Evolutionary conservation across 1,140 invertebrate species (phyloP), one percentile per base, ranked within the genome.

Genomic region (Papilio machaon): DNA sequence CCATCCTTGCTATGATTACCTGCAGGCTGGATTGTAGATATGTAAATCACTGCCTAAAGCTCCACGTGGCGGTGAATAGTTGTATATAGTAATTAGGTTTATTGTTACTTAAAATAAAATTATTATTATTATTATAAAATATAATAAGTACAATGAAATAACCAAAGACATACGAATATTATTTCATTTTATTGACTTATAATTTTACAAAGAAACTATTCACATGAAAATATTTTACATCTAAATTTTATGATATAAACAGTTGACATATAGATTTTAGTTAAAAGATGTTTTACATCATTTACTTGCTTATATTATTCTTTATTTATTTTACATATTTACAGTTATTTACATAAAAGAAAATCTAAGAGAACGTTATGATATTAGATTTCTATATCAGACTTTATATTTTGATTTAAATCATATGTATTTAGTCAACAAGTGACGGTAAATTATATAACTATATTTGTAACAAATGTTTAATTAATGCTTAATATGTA

Each of bases 181-280:
- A 81, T 73, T 80, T 49, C 79, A 89, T 91, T 91, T 91, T 90
- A 92, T 91, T 88, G 92, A 92, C 82, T 90, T 85, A 87, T 90
- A 89, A 87, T 89, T 91, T 92, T 93, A 94, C 90, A 94, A 91
- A 92, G 88, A 89, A 88, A 90, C 87, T 93, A 92, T 90, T 94
- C 89, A 93, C 92, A 93, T 92, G 90, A 89, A 92, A 92, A 91
- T 91, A 85, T 86, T 43, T 91, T 91, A 91, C 86, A 84, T 78
- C 88, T 89, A 90, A 82, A 81, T 79, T 81, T 81, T 87, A 90
- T 92, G 90, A 92, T 93, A 93, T 94, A 89, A 91, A 89, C 88
- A 90, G 84, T 92, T 88, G 87, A 92, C 91, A 89, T 90, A 90
- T 86, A 90, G 87, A 90, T 89, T 89, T 86, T 77, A 87, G 88